Base-by-base conservation (phyloP, 2,113 vertebrate species). In the Condylura cristata region DNA sequence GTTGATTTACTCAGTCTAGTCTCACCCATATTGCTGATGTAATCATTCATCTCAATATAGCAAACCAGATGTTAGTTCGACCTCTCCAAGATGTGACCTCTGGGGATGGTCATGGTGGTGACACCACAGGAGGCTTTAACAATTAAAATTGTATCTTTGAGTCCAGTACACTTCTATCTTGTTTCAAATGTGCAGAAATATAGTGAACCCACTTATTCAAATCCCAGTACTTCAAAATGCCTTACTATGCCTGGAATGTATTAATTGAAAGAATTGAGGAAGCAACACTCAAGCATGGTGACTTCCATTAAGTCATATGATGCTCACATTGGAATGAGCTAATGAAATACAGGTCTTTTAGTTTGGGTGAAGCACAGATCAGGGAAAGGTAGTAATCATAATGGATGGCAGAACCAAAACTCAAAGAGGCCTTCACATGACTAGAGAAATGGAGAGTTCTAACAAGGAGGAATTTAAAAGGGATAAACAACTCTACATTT, bases 221-320 rank as follows among this genome's bases (percentile, higher is more conserved):
- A 74, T 90, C 0, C 93, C 96, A 51, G 96, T 99, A 66, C 95
- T 98, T 34, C 86, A 98, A 96, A 98, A 97, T 0, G 97, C 99
- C 18, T 96, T 99, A 94, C 98, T 97, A 56, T 96, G 18, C 97
- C 99, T 90, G 98, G 97, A 14, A 91, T 98, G 1, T 98, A 98
- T 94, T 98, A 97, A 22, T 97, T 44, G 98, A 98, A 56, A 96
- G 98, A 39, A 97, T 98, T 39, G 98, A 99, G 95, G 96, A 96
- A 13, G 91, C 90, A 0, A 98, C 98, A 0, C 97, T 96, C 70
- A 97, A 95, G 83, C 99, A 98, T 98, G 98, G 98, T 14, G 96
- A 99, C 81, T 99, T 98, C 0, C 98, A 98, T 0, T 91, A 97
- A 78, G 89, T 96, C 56, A 95, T 98, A 46, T 99, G 98, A 98